phyloP scores from a whole-genome alignment of 2,113 vertebrate genomes.

The Etheostoma cragini region DNA sequence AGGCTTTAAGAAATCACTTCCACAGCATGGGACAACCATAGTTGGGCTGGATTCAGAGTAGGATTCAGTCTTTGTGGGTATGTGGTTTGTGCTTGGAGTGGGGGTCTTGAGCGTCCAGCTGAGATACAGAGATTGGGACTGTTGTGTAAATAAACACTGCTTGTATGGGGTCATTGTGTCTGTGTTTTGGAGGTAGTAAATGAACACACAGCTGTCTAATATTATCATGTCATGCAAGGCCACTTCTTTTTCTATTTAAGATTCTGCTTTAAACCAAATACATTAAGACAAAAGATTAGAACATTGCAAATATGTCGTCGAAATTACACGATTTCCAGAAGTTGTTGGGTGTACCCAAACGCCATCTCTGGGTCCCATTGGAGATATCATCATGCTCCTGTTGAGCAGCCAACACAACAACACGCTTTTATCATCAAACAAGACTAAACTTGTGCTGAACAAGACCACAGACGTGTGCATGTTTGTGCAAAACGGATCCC shows the following conservation, averaged over 20 bases:
- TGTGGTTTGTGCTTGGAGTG: conserved; percentile 10
- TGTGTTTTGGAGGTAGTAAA: conserved; percentile 19
- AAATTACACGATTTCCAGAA: not conserved
- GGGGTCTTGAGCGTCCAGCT: conserved; percentile 44
- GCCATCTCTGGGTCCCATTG: not conserved
- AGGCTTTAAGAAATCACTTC: not conserved
- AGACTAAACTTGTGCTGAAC: conserved; percentile 38
- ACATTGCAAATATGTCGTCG: too few species aligned
- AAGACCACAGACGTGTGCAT: conserved; percentile 17
- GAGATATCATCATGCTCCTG: conserved; percentile 9
- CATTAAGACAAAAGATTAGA: not conserved
- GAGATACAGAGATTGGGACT: conserved; percentile 34
- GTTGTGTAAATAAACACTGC: conserved; percentile 60
- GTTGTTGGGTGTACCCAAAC: not conserved
- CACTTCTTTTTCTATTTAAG: not conserved
- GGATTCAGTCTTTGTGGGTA: conserved; percentile 3
- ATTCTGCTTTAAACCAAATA: not conserved
- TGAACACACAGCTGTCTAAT: conserved; percentile 50
- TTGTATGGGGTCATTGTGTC: conserved; percentile 15
- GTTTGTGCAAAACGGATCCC: conserved; percentile 3
- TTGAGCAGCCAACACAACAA: conserved; percentile 22
- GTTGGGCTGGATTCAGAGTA: conserved; percentile 27
- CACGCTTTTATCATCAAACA: conserved; percentile 35
- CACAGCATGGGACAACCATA: conserved; percentile 3
- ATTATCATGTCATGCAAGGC: not conserved